Evolutionary conservation across 2,888 invertebrate species (phyloP).

Genomic region (Trichopoda pennipes): DNA sequence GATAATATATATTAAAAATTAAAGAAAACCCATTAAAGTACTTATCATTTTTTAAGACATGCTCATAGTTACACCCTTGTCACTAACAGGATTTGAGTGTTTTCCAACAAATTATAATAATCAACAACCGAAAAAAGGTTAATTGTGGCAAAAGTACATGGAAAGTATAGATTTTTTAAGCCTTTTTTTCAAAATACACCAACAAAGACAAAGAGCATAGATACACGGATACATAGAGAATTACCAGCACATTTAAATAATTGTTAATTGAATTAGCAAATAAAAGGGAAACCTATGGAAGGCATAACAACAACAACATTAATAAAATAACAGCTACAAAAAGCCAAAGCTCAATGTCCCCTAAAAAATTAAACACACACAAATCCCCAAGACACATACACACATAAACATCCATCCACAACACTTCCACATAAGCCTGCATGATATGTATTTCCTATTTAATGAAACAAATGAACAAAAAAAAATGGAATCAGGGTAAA

Average conservation of each 20-base stretch:
- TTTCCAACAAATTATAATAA: constrained; percentile 38
- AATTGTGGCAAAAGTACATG: constrained; percentile 40
- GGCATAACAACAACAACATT: constrained; percentile 34
- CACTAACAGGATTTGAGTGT: constrained; percentile 65
- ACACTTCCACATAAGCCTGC: constrained; percentile 1
- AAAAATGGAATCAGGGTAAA: constrained; percentile 65
- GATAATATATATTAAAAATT: constrained; percentile 5
- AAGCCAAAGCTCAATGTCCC: constrained; percentile 74
- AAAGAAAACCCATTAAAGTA: background rate
- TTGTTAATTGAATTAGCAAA: constrained; percentile 66
- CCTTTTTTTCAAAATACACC: constrained; percentile 45
- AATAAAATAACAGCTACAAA: constrained; percentile 32
- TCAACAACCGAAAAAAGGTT: constrained; percentile 44
- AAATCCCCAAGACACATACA: constrained; percentile 2
- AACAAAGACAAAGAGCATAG: background rate
- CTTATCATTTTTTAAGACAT: background rate
- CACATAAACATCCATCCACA: background rate
- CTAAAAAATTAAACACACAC: constrained; percentile 53
- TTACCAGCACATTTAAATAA: background rate
- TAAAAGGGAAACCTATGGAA: constrained; percentile 64
- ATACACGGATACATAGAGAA: background rate
- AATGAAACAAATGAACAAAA: constrained; percentile 14
- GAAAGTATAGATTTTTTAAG: constrained; percentile 58
- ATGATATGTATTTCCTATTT: constrained; percentile 68
- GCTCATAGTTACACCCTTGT: constrained; percentile 37